Conservation (phyloP, 1,140 invertebrate genomes). For the Helicoverpa armigera region DNA sequence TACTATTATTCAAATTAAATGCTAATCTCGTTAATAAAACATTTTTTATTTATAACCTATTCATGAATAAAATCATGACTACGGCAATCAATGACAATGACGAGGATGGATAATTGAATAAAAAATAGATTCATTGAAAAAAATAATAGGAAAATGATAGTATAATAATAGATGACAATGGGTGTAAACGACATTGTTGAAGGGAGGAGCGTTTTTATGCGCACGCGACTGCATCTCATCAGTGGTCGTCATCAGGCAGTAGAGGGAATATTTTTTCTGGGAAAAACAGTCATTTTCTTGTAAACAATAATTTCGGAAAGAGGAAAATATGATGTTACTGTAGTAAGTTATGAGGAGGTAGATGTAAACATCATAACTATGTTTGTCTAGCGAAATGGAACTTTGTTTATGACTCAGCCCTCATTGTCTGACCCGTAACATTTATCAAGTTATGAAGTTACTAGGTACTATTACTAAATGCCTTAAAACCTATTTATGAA, state of each 20-base stretch:
- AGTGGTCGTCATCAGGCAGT: not conserved
- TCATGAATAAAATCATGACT: no score
- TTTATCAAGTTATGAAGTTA: no score
- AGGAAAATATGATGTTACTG: no score
- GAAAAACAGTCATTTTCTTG: no score
- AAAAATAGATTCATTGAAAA: slow-evolving; percentile 19
- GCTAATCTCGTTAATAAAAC: no score
- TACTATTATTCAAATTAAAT: no score
- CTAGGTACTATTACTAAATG: no score
- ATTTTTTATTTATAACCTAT: no score
- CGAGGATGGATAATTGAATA: not conserved
- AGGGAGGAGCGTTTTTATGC: not conserved
- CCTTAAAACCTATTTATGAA: no score
- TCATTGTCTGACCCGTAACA: no score
- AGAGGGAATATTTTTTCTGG: not conserved
- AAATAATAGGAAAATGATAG: slow-evolving; percentile 26
- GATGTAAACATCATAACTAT: no score
- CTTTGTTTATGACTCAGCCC: not conserved
- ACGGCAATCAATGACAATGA: not conserved
- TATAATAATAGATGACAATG: slow-evolving; percentile 28
- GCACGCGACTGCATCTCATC: slow-evolving; percentile 6
- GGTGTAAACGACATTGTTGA: not conserved
- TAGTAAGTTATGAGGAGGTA: not conserved
- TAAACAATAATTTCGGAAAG: no score
- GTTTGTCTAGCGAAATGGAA: not conserved